Evolutionary conservation across 2,797 vertebrate species (phyloP), one percentile per base, ranked within the genome.

Genomic region (Microctenopoma steveboyesi): DNA sequence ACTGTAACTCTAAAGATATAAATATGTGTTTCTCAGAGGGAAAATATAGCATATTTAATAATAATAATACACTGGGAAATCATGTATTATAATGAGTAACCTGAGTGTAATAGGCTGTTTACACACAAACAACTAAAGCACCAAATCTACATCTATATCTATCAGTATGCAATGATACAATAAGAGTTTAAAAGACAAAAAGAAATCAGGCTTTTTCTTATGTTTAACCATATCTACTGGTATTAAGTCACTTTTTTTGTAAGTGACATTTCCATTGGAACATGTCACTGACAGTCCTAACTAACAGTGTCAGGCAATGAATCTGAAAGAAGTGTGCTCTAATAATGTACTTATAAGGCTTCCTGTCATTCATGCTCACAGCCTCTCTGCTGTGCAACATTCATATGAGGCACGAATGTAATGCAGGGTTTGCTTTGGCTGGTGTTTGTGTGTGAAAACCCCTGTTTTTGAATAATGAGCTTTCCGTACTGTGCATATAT

Each of bases 201-300:
- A 22, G 22, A 22, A 22, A 22, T 22, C 22, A 22, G 22, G 1
- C 22, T 22, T 22, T 22, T 22, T 22, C 22, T 22, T 22, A 22
- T 22, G 22, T 22, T 22, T 22, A 22, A 22, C 22, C 22, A 22
- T 22, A 22, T 14, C 25, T 4, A 27, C 8, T 7, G 28, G 27
- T n/a, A 58, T 45, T 59, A 42, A 59, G 12, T 55, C 43, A 14
- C 43, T 46, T 64, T 42, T 42, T 66, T 7, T 39, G 4, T 65
- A 52, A 8, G 30, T 61, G 28, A 35, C 55, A 33, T 51, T 64
- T 74, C 35, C 54, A 53, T 70, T 48, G 9, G 39, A 22, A 22
- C 22, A 22, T 22, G 22, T 22, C 22, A 18, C 18, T 18, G 18
- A 18, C 18, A 18, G 18, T 18, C 22, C 22, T 22, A 22, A 22